Evolutionary conservation across 2,797 vertebrate species (phyloP), one percentile per base, ranked within the genome.

Genomic region (Eulemur mongoz): DNA sequence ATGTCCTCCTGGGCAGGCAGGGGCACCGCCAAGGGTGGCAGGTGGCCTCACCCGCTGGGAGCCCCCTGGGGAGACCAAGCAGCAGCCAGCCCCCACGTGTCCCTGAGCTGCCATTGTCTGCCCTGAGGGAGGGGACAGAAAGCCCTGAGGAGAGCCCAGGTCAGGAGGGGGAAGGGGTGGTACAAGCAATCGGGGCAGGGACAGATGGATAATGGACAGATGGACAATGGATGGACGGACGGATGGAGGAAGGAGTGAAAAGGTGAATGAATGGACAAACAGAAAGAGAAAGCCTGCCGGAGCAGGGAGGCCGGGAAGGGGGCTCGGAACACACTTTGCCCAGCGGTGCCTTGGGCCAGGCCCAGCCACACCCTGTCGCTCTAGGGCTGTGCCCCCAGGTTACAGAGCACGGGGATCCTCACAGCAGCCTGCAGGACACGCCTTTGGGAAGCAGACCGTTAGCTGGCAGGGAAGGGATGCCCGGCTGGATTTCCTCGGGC

Each of bases 311-410:
- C 3, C 1, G 48, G 0, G 12, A 9, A 86, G 17, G 6, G 22
- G 20, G 30, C 3, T 22, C 0, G 0, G 70, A 25, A 9, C 4
- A 5, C 50, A n/a, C 7, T 18, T 20, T 61, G 43, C 57, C 35
- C 10, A 17, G 61, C 2, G 23, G 3, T 2, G 9, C 48, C 86
- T 4, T 2, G 27, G 54, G 35, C 32, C 0, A 7, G 57, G 69
- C 32, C 5, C 0, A 0, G 65, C 27, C 32, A 2, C 1, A 11
- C 7, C 61, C 7, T 15, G 10, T 25, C 7, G 54, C 30, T 20
- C 15, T 0, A 15, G 52, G 27, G 35, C 82, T 30, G 57, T 38
- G 22, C 40, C n/a, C 11, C 17, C 0, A 4, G 45, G 50, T 63
- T 50, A 35, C 23, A 89, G 63, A 86, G 18, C 38, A 30, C 13